Base-by-base conservation (phyloP, 2,888 invertebrate species). In the Metopia argyrocephala region DNA sequence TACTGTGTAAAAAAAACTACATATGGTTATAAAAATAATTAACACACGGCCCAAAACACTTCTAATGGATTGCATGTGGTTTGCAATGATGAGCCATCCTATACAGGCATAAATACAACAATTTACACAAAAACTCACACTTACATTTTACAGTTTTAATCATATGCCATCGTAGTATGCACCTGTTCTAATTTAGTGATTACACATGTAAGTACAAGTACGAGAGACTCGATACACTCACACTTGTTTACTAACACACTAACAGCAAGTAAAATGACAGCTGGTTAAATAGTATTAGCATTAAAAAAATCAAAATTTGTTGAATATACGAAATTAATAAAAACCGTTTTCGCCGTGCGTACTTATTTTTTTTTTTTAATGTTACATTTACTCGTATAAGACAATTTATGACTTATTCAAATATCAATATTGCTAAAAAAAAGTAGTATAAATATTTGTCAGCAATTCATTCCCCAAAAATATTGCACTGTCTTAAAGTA, bases 51-150 rank as follows among this genome's bases (percentile, higher is more conserved):
- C 57, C 48, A 64, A 68, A 68, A 76, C 71, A 64, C 48, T 66
- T 74, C 28, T 79, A 80, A 80, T 76, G 76, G 68, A 76, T 80
- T 76, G 80, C 80, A 80, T 80, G 76, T 76, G 80, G 73, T 80
- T 73, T 76, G 80, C 76, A 73, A 76, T 69, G 73, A 76, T 73
- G 73, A 64, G n/a, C n/a, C n/a, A n/a, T 38, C 56, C 56, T 56
- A 50, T 70, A 69, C 46, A 38, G 38, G n/a, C n/a, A n/a, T 18
- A 7, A 21, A 21, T 23, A 61, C 70, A 50, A 46, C 28, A 50
- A 61, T 31, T 52, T 18, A 21, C 61, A 69, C 62, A 4, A 28
- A 6, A 48, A 46, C 28, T 25, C 25, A 28, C 48, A 56, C 54
- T 69, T 48, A 15, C 38, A 15, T 38, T n/a, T n/a, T n/a, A n/a